phyloP scores from a whole-genome alignment of 2,797 vertebrate genomes.

The Staurois parvus region DNA sequence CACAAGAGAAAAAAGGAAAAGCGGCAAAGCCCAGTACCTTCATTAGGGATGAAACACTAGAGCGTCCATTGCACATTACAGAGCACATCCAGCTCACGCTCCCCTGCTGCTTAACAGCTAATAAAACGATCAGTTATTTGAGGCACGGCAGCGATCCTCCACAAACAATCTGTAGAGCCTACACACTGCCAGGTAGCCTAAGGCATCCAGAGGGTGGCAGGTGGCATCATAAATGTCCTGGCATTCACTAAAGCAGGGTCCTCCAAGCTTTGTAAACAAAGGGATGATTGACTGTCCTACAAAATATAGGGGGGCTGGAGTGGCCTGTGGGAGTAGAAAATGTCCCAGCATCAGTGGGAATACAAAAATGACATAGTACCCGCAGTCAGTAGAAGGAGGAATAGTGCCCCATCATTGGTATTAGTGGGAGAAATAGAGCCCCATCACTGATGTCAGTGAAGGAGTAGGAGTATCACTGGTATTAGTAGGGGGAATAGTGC shows the following conservation, averaged over 20 bases:
- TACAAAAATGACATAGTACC: too few relatives aligned
- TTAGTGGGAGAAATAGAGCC: too few relatives aligned
- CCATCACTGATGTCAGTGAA: too few relatives aligned
- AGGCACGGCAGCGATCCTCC: neutral
- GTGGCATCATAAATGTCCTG: neutral
- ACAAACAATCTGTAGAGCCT: conserved; percentile 13
- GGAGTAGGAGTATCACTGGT: too few relatives aligned
- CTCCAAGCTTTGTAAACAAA: too few relatives aligned
- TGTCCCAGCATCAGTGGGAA: too few relatives aligned
- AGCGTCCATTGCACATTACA: neutral
- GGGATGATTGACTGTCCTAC: too few relatives aligned
- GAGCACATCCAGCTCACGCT: neutral
- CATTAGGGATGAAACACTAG: conserved; percentile 19
- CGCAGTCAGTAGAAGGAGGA: too few relatives aligned
- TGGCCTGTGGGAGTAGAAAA: too few relatives aligned
- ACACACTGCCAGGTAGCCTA: neutral
- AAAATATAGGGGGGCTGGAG: too few relatives aligned
- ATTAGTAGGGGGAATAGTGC: too few relatives aligned
- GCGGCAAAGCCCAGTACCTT: conserved; percentile 10
- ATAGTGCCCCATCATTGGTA: too few relatives aligned
- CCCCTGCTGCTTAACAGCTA: conserved; percentile 7
- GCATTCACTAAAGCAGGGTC: conserved; percentile 10
- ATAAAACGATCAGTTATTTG: conserved; percentile 1
- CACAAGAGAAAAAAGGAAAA: neutral
- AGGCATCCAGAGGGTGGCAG: conserved; percentile 2